Conservation (phyloP, 2,797 vertebrate species). For the Phylloscopus collybita region DNA sequence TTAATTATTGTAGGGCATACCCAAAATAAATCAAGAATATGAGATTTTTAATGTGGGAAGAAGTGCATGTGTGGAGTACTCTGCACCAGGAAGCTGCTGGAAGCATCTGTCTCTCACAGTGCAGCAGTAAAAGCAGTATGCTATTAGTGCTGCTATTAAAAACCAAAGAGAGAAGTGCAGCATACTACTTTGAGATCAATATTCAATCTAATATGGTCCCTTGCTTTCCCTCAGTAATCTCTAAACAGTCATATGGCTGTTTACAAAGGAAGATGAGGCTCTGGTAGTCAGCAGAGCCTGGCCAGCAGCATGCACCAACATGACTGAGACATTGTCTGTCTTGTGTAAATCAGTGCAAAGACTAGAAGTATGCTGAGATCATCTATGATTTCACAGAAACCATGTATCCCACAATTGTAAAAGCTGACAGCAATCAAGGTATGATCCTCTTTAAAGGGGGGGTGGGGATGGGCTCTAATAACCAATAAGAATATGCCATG, state of each 20-base stretch:
- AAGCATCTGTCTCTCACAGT: background rate
- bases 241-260: background rate
- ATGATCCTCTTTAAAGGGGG: background rate
- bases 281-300: background rate
- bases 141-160: constrained; percentile 34
- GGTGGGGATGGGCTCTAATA: fast-evolving
- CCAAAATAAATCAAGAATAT: background rate
- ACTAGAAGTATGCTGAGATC: background rate
- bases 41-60: background rate
- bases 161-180: background rate
- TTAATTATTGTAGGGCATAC: background rate
- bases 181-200: constrained; percentile 28
- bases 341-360: background rate
- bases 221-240: background rate
- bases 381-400: background rate
- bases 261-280: background rate
- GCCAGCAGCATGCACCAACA: background rate
- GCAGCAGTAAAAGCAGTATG: background rate
- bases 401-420: background rate
- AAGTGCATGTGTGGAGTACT: background rate
- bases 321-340: background rate
- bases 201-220: background rate
- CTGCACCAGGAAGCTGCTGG: background rate
- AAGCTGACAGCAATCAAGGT: background rate
- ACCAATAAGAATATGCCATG: background rate